phyloP scores from a whole-genome alignment of 2,113 vertebrate species.

The Ptilonorhynchus violaceus region DNA sequence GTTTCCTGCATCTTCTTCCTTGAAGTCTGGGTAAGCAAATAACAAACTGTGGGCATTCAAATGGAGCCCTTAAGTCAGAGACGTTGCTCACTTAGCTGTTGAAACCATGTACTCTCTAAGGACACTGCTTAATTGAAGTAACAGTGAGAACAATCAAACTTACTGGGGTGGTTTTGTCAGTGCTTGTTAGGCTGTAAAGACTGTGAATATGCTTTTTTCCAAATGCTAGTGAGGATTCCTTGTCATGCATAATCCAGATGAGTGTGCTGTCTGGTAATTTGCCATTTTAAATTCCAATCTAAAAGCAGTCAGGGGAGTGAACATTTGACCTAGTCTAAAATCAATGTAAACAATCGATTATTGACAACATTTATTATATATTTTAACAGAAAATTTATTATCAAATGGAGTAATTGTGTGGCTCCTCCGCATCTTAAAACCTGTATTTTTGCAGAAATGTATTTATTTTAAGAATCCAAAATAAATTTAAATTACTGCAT shows the following conservation, averaged over 20 bases:
- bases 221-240: background rate
- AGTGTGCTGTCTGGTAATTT: background rate
- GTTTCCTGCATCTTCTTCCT: background rate
- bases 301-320: background rate
- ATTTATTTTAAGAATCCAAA: background rate
- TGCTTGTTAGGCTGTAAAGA: background rate
- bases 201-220: background rate
- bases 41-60: background rate
- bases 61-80: background rate
- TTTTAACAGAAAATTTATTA: background rate
- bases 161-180: background rate
- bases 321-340: background rate
- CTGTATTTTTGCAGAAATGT: background rate
- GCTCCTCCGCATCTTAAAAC: background rate
- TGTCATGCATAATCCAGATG: background rate
- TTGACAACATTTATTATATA: background rate
- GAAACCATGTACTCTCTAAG: background rate
- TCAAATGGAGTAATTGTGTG: background rate
- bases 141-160: background rate
- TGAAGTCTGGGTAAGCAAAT: background rate
- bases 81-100: background rate
- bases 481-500: background rate
- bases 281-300: background rate
- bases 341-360: background rate
- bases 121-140: background rate